Percentiles rank a stretch among this genome's conserved stretches.
phyloP scores from a whole-genome alignment of 2,113 vertebrate species.

The Myotis davidii region DNA sequence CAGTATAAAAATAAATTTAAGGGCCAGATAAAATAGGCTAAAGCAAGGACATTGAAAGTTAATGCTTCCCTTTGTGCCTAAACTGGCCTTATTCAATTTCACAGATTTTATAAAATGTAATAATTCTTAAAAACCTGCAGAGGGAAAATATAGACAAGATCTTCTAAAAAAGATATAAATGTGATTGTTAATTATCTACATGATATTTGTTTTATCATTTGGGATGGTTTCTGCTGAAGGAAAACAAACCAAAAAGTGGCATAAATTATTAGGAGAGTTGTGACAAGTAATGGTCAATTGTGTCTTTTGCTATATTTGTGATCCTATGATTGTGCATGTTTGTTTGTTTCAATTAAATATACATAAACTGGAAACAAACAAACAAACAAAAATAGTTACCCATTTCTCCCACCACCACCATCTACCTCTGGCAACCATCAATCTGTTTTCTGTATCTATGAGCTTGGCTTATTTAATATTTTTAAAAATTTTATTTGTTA shows the following conservation, averaged over 20 bases:
- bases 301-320: not conserved
- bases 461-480: not conserved
- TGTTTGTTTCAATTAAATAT: not conserved
- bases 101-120: conserved; percentile 56
- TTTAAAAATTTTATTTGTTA: not conserved
- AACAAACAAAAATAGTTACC: not conserved
- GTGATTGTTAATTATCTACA: not conserved
- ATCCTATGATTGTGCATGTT: not conserved
- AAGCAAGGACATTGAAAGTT: conserved; percentile 62
- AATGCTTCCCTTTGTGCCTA: conserved; percentile 45
- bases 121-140: conserved; percentile 34
- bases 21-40: conserved; percentile 39
- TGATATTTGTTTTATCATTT: not conserved
- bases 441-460: not conserved
- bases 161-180: not conserved
- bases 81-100: conserved; percentile 36
- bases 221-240: not conserved
- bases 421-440: not conserved
- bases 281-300: not conserved
- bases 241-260: not conserved
- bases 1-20: conserved; percentile 68
- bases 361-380: not conserved
- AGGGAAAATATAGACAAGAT: conserved; percentile 15
- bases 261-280: not conserved
- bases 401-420: not conserved